These are phyloP conservation scores for Crypturellus undulatus DNA, from an alignment of 2,113 vertebrate species.

Conservation along the genomic window DNA sequence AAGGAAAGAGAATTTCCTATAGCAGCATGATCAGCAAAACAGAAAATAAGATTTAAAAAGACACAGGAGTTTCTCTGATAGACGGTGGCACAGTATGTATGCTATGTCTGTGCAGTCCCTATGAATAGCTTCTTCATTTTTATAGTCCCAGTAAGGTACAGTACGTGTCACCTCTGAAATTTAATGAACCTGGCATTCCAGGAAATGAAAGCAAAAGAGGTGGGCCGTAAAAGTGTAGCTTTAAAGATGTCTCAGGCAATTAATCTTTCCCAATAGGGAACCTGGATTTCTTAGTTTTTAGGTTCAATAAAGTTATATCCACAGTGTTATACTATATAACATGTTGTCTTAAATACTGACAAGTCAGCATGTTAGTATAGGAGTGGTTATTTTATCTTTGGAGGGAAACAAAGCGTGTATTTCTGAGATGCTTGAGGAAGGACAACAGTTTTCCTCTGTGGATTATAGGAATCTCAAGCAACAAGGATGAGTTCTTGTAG, in stretches of 20 bases:
- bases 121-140: slow-evolving; percentile 48
- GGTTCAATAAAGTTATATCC: background rate
- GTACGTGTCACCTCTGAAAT: slow-evolving; percentile 36
- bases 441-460: background rate
- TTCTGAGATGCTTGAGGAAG: background rate
- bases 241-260: background rate
- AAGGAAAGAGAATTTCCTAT: background rate
- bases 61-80: background rate
- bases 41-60: background rate
- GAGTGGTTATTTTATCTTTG: background rate
- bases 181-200: slow-evolving; percentile 44
- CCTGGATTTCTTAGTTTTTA: background rate
- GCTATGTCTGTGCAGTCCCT: background rate
- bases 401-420: background rate
- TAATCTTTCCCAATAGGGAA: slow-evolving; percentile 4
- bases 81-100: background rate
- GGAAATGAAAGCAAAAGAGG: slow-evolving; percentile 36
- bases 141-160: slow-evolving; percentile 8
- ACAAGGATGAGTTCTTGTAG: background rate
- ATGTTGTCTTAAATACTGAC: background rate
- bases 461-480: background rate
- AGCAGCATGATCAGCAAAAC: background rate
- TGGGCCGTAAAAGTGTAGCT: background rate
- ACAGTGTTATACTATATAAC: background rate
- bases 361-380: background rate